phyloP scores from a whole-genome alignment of 2,113 vertebrate species.

The Labrus mixtus region DNA sequence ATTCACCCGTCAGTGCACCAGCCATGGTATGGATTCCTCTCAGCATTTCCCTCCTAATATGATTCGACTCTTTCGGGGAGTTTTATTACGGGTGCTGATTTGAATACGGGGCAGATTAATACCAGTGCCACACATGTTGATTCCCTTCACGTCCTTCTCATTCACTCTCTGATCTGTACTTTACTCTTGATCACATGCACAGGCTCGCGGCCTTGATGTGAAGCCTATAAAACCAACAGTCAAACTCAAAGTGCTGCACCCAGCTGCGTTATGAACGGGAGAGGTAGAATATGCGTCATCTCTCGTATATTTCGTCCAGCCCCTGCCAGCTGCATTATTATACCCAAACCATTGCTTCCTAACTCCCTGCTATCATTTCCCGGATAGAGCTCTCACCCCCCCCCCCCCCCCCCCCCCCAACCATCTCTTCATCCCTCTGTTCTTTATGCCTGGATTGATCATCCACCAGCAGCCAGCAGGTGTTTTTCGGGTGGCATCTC shows the following conservation, averaged over 20 bases:
- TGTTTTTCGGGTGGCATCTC: constrained; percentile 57
- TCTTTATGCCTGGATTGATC: constrained; percentile 46
- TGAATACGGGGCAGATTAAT: constrained; percentile 80
- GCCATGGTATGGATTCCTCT: constrained; percentile 63
- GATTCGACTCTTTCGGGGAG: constrained; percentile 69
- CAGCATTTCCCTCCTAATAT: constrained; percentile 68
- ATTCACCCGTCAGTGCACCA: constrained; percentile 68
- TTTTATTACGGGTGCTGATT: constrained; percentile 75
- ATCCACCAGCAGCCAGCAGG: constrained; percentile 64
- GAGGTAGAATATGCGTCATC: constrained; percentile 65
- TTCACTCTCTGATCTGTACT: constrained; percentile 33
- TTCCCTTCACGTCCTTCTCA: constrained; percentile 32
- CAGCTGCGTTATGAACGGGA: constrained; percentile 70
- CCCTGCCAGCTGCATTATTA: constrained; percentile 78
- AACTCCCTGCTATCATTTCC: constrained; percentile 68
- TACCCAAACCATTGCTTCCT: constrained; percentile 64
- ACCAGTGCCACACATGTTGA: constrained; percentile 65
- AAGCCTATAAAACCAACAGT: constrained; percentile 72
- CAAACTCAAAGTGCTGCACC: constrained; percentile 69
- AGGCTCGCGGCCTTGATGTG: constrained; percentile 60
- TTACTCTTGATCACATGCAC: constrained; percentile 54
- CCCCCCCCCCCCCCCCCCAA: constrained; percentile 25
- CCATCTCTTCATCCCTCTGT: constrained; percentile 42
- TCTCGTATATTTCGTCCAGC: constrained; percentile 64
- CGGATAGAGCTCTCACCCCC: constrained; percentile 47